Conservation (phyloP, 92 coral and sea anemone genomes). For the Metridium senile region DNA sequence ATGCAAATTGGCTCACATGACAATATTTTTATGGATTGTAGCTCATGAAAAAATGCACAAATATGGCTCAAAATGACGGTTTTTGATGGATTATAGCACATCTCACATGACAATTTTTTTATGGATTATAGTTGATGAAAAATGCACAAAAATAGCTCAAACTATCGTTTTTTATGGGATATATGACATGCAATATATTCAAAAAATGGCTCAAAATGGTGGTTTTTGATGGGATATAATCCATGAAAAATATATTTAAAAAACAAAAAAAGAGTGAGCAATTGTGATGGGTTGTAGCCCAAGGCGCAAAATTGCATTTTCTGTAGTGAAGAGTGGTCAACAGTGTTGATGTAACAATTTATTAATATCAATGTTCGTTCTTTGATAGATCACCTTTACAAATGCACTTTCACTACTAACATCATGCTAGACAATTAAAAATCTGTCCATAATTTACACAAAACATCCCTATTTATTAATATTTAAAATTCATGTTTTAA, state of each 20-base stretch:
- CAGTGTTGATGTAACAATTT: no score
- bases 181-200: not conserved
- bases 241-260: not conserved
- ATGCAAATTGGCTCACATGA: no score
- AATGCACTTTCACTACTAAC: no score
- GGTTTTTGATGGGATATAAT: not conserved
- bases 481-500: no score
- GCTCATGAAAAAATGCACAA: no score
- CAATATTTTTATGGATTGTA: no score
- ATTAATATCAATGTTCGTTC: not conserved
- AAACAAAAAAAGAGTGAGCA: not conserved
- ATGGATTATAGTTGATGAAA: not conserved
- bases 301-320: not conserved
- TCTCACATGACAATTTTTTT: no score
- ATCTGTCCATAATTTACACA: not conserved
- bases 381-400: not conserved
- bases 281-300: no score
- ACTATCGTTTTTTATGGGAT: not conserved
- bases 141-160: not conserved
- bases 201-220: no score
- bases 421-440: not conserved
- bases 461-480: not conserved
- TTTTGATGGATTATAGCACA: no score
- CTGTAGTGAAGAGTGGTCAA: not conserved
- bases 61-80: no score